Conservation (phyloP, 2,797 vertebrate genomes). For the Smutsia temminckii region DNA sequence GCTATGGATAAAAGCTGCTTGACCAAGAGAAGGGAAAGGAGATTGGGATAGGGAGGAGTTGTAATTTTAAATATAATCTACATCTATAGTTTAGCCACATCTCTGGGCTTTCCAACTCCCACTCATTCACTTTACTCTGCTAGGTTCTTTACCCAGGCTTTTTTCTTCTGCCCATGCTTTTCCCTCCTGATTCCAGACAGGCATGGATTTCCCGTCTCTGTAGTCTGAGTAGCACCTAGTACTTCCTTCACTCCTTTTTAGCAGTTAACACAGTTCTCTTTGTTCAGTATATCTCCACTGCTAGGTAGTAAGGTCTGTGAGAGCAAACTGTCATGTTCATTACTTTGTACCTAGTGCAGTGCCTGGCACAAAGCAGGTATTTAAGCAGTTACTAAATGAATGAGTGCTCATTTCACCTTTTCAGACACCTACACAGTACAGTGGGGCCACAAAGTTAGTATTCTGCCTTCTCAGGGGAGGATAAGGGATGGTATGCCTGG, state of each 20-base stretch:
- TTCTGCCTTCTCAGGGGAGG: background rate
- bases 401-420: conserved; percentile 2
- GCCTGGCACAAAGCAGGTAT: background rate
- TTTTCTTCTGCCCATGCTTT: background rate
- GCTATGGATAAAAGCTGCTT: background rate
- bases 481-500: background rate
- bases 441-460: background rate
- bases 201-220: background rate
- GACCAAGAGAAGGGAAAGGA: background rate
- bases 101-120: background rate
- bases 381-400: background rate
- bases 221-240: background rate
- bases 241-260: background rate
- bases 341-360: background rate
- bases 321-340: background rate
- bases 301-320: background rate
- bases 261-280: background rate
- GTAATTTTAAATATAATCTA: background rate
- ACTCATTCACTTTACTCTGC: background rate
- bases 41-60: no score
- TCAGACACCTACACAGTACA: background rate
- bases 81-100: background rate
- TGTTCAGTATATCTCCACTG: background rate
- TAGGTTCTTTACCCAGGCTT: background rate
- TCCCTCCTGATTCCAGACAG: background rate